Evolutionary conservation across 2,113 vertebrate species (phyloP).

Genomic region (Tachuris rubrigastra): DNA sequence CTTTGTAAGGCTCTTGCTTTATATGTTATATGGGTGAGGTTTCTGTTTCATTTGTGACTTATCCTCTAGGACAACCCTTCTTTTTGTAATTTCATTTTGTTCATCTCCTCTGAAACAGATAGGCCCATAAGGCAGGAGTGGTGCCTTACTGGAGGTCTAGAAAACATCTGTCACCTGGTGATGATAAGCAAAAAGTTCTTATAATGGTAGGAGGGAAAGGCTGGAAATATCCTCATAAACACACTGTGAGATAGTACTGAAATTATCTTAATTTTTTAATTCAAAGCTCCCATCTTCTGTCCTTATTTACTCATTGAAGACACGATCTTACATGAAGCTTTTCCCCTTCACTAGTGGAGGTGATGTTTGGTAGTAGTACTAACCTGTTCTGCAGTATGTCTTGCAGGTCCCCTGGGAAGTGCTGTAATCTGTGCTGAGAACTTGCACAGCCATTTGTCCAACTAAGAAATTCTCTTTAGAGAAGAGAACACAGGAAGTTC

Average conservation of each 20-base stretch:
- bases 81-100: not conserved
- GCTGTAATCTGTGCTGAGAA: not conserved
- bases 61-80: not conserved
- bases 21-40: not conserved
- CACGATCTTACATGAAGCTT: rapidly evolving
- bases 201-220: not conserved
- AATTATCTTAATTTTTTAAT: not conserved
- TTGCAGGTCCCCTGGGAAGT: not conserved
- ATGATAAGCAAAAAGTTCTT: not conserved
- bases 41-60: not conserved
- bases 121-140: not conserved
- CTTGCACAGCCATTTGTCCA: not conserved
- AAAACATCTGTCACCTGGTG: not conserved
- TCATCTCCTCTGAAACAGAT: not conserved
- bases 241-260: not conserved
- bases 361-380: not conserved
- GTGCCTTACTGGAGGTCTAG: not conserved
- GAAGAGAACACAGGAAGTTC: not conserved
- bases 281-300: not conserved
- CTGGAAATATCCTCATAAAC: not conserved
- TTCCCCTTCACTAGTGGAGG: not conserved
- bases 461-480: not conserved
- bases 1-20: not conserved
- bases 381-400: not conserved
- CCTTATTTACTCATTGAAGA: not conserved